Evolutionary conservation across 2,113 vertebrate species (phyloP).

Genomic region (Psittacula cyanocephala): DNA sequence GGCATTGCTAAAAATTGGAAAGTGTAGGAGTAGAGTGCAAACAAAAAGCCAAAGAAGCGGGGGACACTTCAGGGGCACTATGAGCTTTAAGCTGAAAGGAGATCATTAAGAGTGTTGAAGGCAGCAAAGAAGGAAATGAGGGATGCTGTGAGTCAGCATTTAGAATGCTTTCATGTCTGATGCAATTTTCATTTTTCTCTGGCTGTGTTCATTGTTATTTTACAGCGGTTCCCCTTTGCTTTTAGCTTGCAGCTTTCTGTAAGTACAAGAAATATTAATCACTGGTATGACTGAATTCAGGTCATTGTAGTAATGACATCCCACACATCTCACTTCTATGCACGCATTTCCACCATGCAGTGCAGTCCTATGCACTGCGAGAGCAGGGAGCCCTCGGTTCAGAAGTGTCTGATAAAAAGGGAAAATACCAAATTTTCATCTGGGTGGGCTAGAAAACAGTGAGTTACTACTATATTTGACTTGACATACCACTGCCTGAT

Average conservation of each 20-base stretch:
- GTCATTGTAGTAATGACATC: not conserved
- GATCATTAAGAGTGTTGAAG: not conserved
- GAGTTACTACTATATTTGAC: not conserved
- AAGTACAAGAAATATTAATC: not conserved
- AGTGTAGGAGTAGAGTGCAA: not conserved
- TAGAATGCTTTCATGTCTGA: not conserved
- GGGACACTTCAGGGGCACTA: not conserved
- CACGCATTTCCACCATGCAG: not conserved
- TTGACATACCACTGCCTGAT: not conserved
- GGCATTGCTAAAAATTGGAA: not conserved
- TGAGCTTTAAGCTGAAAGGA: not conserved
- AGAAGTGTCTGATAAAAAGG: not conserved
- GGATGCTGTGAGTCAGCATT: not conserved
- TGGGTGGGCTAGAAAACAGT: not conserved
- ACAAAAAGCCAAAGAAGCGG: not conserved
- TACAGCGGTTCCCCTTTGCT: not conserved
- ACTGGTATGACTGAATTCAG: not conserved
- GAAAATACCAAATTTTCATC: not conserved
- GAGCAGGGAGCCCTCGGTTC: not conserved
- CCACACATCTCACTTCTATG: not conserved
- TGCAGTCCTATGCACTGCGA: not conserved
- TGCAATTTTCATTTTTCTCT: not conserved
- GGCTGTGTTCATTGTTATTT: not conserved
- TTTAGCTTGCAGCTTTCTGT: not conserved
- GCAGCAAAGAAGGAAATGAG: not conserved